These are phyloP conservation scores for Halcyon chelicuti DNA, from an alignment of 2,797 vertebrate genomes.

Conservation along the genomic window DNA sequence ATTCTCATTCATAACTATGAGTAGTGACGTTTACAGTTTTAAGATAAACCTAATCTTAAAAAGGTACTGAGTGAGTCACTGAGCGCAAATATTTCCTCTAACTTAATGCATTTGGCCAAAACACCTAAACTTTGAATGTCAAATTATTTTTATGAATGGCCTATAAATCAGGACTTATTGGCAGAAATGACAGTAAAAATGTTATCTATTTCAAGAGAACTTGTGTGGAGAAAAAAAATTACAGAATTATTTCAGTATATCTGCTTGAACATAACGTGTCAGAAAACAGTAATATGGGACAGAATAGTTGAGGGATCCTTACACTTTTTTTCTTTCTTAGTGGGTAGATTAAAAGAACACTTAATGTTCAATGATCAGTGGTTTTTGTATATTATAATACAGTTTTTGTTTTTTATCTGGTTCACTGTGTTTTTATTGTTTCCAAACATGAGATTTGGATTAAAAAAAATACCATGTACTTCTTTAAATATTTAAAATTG, in stretches of 20 bases:
- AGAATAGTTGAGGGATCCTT: neutral
- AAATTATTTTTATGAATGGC: neutral
- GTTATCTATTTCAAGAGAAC: neutral
- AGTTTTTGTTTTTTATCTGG: neutral
- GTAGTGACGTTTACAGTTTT: neutral
- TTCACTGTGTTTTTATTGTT: neutral
- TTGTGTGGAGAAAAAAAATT: neutral
- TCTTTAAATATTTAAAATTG: neutral
- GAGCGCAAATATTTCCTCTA: neutral
- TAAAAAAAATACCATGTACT: neutral
- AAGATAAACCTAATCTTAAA: neutral
- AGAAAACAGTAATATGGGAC: neutral
- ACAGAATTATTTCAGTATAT: neutral
- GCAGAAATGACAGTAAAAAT: neutral
- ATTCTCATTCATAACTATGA: constrained; percentile 43
- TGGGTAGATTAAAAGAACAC: neutral
- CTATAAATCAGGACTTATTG: neutral
- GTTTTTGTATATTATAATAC: neutral
- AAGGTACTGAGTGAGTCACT: neutral
- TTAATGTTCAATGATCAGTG: neutral
- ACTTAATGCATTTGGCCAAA: neutral
- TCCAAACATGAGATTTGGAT: neutral
- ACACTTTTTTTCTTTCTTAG: neutral
- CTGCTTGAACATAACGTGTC: neutral
- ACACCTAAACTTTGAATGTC: neutral